Base-by-base conservation (phyloP, 2,797 vertebrate species). In the Tarsius wallacei region DNA sequence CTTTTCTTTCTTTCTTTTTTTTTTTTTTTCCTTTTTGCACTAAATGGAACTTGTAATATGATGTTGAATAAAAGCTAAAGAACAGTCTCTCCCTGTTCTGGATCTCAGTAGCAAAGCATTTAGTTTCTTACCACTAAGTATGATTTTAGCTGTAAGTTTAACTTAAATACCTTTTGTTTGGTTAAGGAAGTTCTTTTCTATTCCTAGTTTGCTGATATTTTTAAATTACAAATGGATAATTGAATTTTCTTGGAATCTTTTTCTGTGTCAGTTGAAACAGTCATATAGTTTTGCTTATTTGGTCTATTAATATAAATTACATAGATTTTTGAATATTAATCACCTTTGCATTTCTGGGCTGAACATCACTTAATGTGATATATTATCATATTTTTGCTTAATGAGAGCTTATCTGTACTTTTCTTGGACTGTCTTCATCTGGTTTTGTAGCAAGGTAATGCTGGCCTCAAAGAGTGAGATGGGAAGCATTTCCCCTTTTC, bases 161-260 rank as follows among this genome's bases (percentile, higher is more conserved):
- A 84, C 6, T 19, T 87, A 87, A 28, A 17, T 73, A 66, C 9
- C 13, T 51, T 94, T 96, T 76, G 33, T 83, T 85, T 47, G n/a
- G n/a, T 74, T 53, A 66, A 66, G 26, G 33, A 83, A 91, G 24
- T 63, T 82, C 31, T 15, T 73, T 51, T 74, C n/a, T 74, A 7
- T 81, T 90, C 19, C 68, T 64, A 21, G 42, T 70, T 55, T 91
- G 70, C 70, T 83, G 22, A 31, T 63, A 63, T 0, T 91, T 59
- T 78, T 78, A 63, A 42, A 82, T 81, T 53, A 86, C 66, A 90
- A 66, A 57, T 84, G 5, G 1, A 53, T 92, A 26, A 42, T 71
- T 92, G 49, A 91, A 80, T 90, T 86, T 91, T 80, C 16, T 64
- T 28, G 19, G 22, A 87, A 82, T 13, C 47, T 91, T 77, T 93